Percentiles rank a stretch among this genome's conserved stretches.
Conservation (phyloP, 2,113 vertebrate species). For the Gobio gobio region DNA sequence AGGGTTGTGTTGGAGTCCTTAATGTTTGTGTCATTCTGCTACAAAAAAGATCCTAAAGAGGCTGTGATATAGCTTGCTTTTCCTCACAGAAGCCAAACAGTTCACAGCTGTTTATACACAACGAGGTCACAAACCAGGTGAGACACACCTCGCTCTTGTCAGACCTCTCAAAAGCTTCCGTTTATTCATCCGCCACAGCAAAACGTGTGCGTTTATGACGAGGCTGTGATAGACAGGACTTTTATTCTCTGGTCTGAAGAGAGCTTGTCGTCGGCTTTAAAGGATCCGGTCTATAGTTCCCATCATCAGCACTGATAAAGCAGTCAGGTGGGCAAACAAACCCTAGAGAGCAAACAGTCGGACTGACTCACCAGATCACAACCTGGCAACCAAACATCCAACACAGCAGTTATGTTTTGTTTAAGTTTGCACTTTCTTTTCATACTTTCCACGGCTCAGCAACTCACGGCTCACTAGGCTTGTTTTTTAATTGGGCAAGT, state of each 20-base stretch:
- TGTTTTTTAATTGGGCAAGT: neutral
- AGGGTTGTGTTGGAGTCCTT: neutral
- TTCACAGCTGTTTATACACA: conserved; percentile 48
- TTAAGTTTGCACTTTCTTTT: conserved; percentile 4
- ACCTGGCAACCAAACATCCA: conserved; percentile 43
- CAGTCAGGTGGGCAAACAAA: conserved; percentile 35
- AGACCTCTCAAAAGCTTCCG: conserved; percentile 8
- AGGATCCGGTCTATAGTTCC: conserved; percentile 38
- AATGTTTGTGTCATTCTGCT: neutral
- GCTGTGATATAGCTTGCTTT: conserved; percentile 6
- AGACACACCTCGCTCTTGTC: conserved; percentile 4
- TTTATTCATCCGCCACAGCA: conserved; percentile 3
- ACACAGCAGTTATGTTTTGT: conserved; percentile 40
- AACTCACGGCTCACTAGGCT: neutral
- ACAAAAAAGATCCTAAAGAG: neutral
- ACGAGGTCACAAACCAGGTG: conserved; percentile 35
- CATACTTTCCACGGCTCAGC: conserved; percentile 23
- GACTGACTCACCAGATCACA: conserved; percentile 41
- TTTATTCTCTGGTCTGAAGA: conserved; percentile 26
- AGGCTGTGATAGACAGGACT: conserved; percentile 22
- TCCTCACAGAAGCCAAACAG: conserved; percentile 16
- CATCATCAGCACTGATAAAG: conserved; percentile 38
- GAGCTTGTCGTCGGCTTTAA: conserved; percentile 33
- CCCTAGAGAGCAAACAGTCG: conserved; percentile 26
- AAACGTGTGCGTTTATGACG: neutral